phyloP scores from a whole-genome alignment of 2,797 vertebrate species.

The Scolopax rusticola region DNA sequence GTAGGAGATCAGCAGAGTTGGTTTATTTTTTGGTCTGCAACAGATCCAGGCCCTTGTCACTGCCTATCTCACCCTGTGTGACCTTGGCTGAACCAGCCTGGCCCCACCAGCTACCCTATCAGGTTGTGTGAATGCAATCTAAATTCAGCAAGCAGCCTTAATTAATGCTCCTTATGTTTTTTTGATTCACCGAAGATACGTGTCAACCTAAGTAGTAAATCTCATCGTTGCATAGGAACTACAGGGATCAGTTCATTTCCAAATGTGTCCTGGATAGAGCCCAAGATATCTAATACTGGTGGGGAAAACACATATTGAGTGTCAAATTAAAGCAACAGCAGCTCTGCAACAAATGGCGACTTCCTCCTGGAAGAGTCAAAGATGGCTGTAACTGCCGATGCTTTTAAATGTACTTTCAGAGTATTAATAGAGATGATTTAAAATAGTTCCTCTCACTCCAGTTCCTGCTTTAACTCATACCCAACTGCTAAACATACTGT shows the following conservation, averaged over 20 bases:
- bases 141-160: conserved; percentile 55
- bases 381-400: conserved; percentile 10
- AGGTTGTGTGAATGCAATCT: conserved; percentile 46
- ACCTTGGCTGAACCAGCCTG: conserved; percentile 7
- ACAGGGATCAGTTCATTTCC: conserved; percentile 48
- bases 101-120: neutral
- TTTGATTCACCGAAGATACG: neutral
- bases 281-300: conserved; percentile 57
- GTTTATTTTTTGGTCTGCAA: conserved; percentile 19
- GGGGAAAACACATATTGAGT: conserved; percentile 68
- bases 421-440: conserved; percentile 59
- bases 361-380: conserved; percentile 62
- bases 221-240: conserved; percentile 53
- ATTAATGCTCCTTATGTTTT: conserved; percentile 30
- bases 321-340: conserved; percentile 58
- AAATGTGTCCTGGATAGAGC: conserved; percentile 61
- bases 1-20: neutral
- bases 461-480: conserved; percentile 42
- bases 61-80: neutral
- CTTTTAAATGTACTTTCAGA: conserved; percentile 42
- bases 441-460: conserved; percentile 42
- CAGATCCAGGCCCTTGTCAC: neutral
- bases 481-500: conserved; percentile 19
- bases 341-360: conserved; percentile 52
- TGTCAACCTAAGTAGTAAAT: conserved; percentile 38